A percentile compares a stretch with the other conserved stretches of the same genome.
Conservation (phyloP, 2,113 vertebrate species). For the Psittacula cyanocephala region DNA sequence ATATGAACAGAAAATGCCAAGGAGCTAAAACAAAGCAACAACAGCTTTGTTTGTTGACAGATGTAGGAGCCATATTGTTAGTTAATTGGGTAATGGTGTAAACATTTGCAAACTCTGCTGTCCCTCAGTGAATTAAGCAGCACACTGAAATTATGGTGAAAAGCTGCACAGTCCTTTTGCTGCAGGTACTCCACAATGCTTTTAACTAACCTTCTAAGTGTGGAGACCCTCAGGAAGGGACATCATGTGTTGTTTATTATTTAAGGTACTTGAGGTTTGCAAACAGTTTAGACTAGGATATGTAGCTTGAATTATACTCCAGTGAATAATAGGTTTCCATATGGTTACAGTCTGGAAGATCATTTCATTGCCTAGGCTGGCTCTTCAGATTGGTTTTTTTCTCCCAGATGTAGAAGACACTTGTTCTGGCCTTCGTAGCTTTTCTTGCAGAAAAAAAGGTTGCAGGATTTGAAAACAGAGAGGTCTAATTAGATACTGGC, state of each 20-base stretch:
- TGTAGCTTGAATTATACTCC: slow-evolving; percentile 23
- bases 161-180: slow-evolving; percentile 55
- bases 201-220: not conserved
- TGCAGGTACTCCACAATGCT: slow-evolving; percentile 34
- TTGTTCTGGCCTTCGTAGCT: not conserved
- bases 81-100: slow-evolving; percentile 99
- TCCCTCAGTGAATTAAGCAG: slow-evolving; percentile 84
- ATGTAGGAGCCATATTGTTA: slow-evolving; percentile 93
- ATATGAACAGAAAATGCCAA: slow-evolving; percentile 82
- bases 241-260: not conserved
- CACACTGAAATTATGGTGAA: slow-evolving; percentile 67
- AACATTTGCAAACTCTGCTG: slow-evolving; percentile 95
- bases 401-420: not conserved
- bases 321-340: slow-evolving; percentile 39
- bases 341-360: slow-evolving; percentile 33
- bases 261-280: not conserved
- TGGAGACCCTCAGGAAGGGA: not conserved
- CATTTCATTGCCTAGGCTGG: not conserved
- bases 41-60: slow-evolving; percentile 99
- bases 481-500: slow-evolving; percentile 30
- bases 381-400: not conserved
- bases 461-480: not conserved
- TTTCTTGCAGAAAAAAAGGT: not conserved
- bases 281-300: not conserved
- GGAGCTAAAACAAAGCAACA: slow-evolving; percentile 88